These are phyloP conservation scores for Pithys albifrons DNA, from an alignment of 2,113 vertebrate species.

Conservation along the genomic window DNA sequence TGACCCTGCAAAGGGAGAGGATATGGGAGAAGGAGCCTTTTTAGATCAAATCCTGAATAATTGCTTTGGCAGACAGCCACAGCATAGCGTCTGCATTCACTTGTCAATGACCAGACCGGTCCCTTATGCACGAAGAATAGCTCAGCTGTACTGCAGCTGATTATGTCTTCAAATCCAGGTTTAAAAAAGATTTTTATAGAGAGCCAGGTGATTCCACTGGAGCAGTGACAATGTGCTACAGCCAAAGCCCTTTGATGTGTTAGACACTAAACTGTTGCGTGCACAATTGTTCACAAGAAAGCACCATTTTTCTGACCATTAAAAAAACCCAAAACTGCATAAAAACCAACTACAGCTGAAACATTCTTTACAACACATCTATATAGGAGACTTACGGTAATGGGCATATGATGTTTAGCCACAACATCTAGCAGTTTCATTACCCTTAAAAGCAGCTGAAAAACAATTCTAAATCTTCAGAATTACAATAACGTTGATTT, in stretches of 20 bases:
- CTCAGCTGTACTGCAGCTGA: conserved; percentile 70
- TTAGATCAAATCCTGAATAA: conserved; percentile 76
- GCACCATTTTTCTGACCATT: not conserved
- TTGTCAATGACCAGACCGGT: conserved; percentile 73
- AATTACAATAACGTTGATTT: conserved; percentile 21
- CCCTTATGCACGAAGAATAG: conserved; percentile 60
- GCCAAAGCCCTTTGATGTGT: conserved; percentile 66
- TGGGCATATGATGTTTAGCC: conserved; percentile 73
- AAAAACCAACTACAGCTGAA: not conserved
- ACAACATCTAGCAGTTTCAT: conserved; percentile 1
- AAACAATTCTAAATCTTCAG: not conserved
- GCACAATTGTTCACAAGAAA: conserved; percentile 29
- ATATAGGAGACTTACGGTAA: conserved; percentile 61
- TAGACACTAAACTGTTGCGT: not conserved
- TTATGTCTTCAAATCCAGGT: conserved; percentile 72
- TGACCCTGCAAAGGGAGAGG: conserved; percentile 84
- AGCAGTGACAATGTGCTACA: conserved; percentile 66
- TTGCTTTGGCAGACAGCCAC: conserved; percentile 71
- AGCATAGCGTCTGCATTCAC: conserved; percentile 69
- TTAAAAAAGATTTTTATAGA: conserved; percentile 45
- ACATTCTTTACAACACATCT: conserved; percentile 55
- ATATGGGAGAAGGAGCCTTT: conserved; percentile 68
- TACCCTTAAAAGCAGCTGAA: conserved; percentile 11
- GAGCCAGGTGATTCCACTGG: conserved; percentile 58
- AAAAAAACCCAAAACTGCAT: not conserved